These are phyloP conservation scores for Centropristis striata DNA, from an alignment of 2,113 vertebrate genomes.

Conservation along the genomic window DNA sequence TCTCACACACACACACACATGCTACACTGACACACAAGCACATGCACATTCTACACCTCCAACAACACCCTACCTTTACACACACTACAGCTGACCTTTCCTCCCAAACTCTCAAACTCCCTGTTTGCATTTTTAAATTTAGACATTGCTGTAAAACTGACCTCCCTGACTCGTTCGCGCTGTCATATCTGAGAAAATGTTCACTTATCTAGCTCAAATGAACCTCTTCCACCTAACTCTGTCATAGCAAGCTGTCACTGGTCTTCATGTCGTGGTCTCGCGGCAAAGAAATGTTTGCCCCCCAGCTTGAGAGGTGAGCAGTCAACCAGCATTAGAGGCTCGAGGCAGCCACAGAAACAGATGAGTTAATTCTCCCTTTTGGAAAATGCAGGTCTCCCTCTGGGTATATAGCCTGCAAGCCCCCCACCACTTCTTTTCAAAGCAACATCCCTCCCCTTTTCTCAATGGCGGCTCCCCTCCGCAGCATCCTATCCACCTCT, in stretches of 20 bases:
- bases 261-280: slow-evolving; percentile 25
- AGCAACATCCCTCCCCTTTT: slow-evolving; percentile 49
- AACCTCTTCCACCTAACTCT: slow-evolving; percentile 4
- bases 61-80: not conserved
- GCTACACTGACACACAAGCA: not conserved
- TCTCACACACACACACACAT: not conserved
- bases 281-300: slow-evolving; percentile 11
- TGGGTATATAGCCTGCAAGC: slow-evolving; percentile 63
- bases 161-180: slow-evolving; percentile 1
- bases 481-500: slow-evolving; percentile 31
- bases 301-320: slow-evolving; percentile 3
- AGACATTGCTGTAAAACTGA: too few species aligned
- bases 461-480: slow-evolving; percentile 28
- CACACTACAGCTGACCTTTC: not conserved
- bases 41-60: not conserved
- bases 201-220: not conserved
- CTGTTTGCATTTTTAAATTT: too few species aligned
- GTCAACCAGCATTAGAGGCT: slow-evolving; percentile 3
- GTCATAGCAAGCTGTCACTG: not conserved
- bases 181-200: slow-evolving; percentile 11
- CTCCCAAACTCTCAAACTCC: not conserved
- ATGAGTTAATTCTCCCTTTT: slow-evolving; percentile 40
- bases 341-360: slow-evolving; percentile 2
- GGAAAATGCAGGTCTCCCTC: slow-evolving; percentile 41
- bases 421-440: slow-evolving; percentile 54